Percentiles rank a stretch among this genome's conserved stretches.
phyloP scores from a whole-genome alignment of 2,797 vertebrate genomes.

The Spinus olivaceus region DNA sequence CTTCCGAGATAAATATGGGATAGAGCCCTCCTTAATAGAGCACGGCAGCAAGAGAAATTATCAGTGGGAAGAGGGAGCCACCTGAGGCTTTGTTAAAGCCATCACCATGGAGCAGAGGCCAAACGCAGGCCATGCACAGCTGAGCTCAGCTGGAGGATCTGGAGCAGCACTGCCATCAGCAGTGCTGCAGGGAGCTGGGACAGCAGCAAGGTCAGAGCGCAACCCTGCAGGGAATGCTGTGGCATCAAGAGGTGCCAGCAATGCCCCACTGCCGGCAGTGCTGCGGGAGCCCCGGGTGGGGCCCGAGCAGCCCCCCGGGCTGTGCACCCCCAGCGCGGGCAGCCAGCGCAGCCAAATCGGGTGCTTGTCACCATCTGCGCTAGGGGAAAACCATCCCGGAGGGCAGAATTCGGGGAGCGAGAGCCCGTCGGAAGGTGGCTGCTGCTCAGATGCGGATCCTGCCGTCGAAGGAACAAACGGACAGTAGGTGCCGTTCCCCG shows the following conservation, averaged over 20 bases:
- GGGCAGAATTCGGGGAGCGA: rapidly evolving
- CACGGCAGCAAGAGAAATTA: neutral
- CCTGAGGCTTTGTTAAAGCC: rapidly evolving
- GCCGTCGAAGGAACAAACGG: neutral
- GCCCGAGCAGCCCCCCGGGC: neutral
- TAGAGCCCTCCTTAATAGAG: rapidly evolving
- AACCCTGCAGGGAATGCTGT: rapidly evolving
- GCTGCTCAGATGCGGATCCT: neutral
- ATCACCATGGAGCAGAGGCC: rapidly evolving
- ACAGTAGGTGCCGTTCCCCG: no score
- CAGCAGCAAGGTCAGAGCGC: rapidly evolving
- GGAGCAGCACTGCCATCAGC: neutral
- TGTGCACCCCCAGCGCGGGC: rapidly evolving
- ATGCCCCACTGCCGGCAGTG: rapidly evolving
- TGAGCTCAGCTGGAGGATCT: no score
- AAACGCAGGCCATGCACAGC: neutral
- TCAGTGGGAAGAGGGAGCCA: neutral
- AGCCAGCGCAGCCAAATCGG: neutral
- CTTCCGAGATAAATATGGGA: rapidly evolving
- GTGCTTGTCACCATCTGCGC: rapidly evolving
- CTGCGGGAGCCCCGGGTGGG: rapidly evolving
- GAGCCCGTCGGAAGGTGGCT: neutral
- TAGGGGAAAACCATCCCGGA: rapidly evolving
- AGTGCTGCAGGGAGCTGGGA: neutral
- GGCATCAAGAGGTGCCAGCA: neutral